Percentiles rank a stretch among this genome's conserved stretches.
Evolutionary conservation across 2,888 invertebrate species (phyloP).

Genomic region (Andrena trimmerana): DNA sequence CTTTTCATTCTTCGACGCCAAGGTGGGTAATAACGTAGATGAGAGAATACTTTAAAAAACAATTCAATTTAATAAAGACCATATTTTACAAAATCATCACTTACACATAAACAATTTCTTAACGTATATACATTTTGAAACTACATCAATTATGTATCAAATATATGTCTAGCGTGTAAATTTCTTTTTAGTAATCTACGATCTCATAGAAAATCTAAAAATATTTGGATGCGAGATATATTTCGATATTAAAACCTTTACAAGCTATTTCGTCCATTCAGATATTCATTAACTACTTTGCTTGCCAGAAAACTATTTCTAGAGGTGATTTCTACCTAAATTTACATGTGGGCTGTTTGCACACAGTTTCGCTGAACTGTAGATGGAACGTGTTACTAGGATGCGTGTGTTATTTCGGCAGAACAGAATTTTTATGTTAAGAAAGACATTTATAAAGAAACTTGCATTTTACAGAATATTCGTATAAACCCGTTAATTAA

Average conservation of each 20-base stretch:
- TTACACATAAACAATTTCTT: constrained; percentile 40
- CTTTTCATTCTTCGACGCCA: constrained; percentile 20
- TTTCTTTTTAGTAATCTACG: constrained; percentile 16
- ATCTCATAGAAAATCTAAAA: constrained; percentile 35
- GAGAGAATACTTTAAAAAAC: constrained; percentile 47
- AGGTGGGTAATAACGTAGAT: constrained; percentile 42
- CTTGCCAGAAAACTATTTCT: constrained; percentile 69
- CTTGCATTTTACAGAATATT: constrained; percentile 19
- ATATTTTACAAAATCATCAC: constrained; percentile 51
- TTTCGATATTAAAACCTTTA: constrained; percentile 38
- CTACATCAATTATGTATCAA: constrained; percentile 16
- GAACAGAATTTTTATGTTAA: not conserved
- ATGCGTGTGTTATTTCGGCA: not conserved
- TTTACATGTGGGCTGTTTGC: constrained; percentile 52
- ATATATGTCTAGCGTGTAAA: constrained; percentile 24
- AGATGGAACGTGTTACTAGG: constrained; percentile 12
- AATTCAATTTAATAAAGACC: constrained; percentile 48
- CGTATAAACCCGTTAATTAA: constrained; percentile 13
- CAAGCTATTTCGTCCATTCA: constrained; percentile 25
- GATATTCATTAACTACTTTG: constrained; percentile 40
- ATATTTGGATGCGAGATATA: constrained; percentile 4
- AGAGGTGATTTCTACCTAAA: constrained; percentile 61
- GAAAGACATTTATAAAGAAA: constrained; percentile 7
- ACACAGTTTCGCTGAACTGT: constrained; percentile 47
- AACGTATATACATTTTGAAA: constrained; percentile 41